These are phyloP conservation scores for Acanthococcus lagerstroemiae DNA, from an alignment of 2,888 invertebrate genomes.

Conservation along the genomic window DNA sequence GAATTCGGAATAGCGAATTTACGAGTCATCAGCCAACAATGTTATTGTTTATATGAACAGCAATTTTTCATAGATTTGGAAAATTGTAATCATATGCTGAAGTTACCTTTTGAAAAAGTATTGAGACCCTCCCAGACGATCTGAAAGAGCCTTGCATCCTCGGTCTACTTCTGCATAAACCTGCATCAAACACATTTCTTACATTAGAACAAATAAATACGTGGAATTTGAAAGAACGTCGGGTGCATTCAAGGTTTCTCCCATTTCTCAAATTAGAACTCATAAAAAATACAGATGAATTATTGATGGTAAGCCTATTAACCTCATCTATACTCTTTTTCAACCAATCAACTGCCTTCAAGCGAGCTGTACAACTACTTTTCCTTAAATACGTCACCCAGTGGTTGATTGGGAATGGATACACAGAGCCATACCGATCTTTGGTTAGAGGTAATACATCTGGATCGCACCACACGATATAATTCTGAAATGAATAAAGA, in stretches of 20 bases:
- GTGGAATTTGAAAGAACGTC: too few species aligned
- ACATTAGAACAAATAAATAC: too few species aligned
- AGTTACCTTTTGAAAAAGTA: conserved; percentile 59
- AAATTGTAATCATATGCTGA: background rate
- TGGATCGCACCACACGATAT: conserved; percentile 74
- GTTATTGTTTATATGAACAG: too few species aligned
- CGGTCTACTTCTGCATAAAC: conserved; percentile 58
- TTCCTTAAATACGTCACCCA: conserved; percentile 70
- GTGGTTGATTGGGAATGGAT: conserved; percentile 84
- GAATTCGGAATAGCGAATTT: too few species aligned
- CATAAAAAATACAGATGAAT: too few species aligned
- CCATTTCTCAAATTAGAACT: too few species aligned
- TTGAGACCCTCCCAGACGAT: conserved; percentile 64
- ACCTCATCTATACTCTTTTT: conserved; percentile 70
- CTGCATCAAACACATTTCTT: too few species aligned
- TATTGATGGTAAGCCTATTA: too few species aligned
- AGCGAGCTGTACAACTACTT: conserved; percentile 54
- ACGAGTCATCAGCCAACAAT: too few species aligned
- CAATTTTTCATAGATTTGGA: too few species aligned
- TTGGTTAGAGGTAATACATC: conserved; percentile 74
- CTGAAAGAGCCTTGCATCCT: conserved; percentile 78
- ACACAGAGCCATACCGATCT: conserved; percentile 74
- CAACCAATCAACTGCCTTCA: conserved; percentile 73
- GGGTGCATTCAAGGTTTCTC: too few species aligned
- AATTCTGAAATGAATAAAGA: conserved; percentile 53